phyloP scores from a whole-genome alignment of 2,113 vertebrate genomes.

The Micronycteris hirsuta region DNA sequence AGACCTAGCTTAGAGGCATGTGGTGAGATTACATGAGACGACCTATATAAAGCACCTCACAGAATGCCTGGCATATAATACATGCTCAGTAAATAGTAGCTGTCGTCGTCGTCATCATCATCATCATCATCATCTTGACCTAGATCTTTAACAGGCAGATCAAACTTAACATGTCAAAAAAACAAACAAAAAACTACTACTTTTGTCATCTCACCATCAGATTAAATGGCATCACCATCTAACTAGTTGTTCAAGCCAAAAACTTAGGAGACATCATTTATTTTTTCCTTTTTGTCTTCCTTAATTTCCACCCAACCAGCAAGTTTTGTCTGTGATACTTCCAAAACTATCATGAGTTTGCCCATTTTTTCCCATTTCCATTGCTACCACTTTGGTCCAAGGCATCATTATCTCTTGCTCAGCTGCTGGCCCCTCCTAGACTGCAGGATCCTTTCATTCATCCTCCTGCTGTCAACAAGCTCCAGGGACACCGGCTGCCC shows the following conservation, averaged over 20 bases:
- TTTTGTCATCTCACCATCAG: neutral
- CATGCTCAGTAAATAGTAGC: neutral
- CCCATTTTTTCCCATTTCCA: neutral
- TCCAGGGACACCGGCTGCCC: neutral
- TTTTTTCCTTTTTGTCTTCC: neutral
- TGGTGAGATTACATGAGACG: neutral
- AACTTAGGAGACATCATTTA: neutral
- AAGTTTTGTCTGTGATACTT: neutral
- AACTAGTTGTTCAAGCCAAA: neutral
- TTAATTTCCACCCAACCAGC: neutral
- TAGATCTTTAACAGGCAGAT: neutral
- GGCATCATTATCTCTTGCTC: neutral
- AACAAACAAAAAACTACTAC: neutral
- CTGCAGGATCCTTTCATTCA: neutral
- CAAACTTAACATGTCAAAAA: neutral
- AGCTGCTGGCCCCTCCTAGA: neutral
- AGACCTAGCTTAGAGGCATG: neutral
- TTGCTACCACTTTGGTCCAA: neutral
- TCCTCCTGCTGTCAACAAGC: neutral
- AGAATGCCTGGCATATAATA: too few relatives aligned
- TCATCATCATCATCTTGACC: neutral
- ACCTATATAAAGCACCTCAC: neutral
- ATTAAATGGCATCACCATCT: slow-evolving; percentile 23
- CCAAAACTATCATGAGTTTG: neutral
- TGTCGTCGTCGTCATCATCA: neutral